Base-by-base conservation (phyloP, 2,888 invertebrate species). In the Amiota mariae region DNA sequence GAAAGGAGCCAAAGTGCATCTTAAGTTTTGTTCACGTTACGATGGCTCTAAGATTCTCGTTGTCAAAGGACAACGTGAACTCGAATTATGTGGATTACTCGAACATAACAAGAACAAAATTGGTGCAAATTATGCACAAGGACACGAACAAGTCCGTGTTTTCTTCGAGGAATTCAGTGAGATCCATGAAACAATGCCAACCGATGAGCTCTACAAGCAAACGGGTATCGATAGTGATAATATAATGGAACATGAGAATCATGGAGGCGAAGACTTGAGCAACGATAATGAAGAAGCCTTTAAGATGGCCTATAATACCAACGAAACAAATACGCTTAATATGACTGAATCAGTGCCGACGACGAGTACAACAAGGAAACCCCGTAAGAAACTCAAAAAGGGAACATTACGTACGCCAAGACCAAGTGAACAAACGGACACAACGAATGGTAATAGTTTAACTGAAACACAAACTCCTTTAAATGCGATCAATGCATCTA, bases 11-110 rank as follows among this genome's bases (percentile, higher is more conserved):
- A 92, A 92, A 12, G 95, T 96, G 2, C 92, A 93, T 78, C 90
- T 96, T 36, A 94, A 95, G 85, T 94, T 95, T 63, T 96, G 96
- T 87, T 96, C 96, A 12, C 92, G 94, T 86, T 94, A 92, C 87
- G 92, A 94, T 80, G 96, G 96, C 15, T 94, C 96, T 0, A 93
- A 95, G 74, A 93, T 96, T 84, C 90, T 96, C 81, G 94, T 96
- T 1, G 95, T 96, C 0, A 93, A 94, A 89, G 96, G 95, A 10
- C 95, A 94, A 67, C 93, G 93, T 82, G 93, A 94, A 87, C 90
- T 96, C 64, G 92, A 93, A 78, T 95, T 95, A 1, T 96, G 96
- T 88, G 95, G 94, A 2, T 91, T 96, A 77, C 89, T 95, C 79
- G 94, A 95, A 77, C 92, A 93, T 79, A 93, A 93, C 80, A 91